Base-by-base conservation (phyloP, 2,888 invertebrate species). In the Athrips mouffetella region DNA sequence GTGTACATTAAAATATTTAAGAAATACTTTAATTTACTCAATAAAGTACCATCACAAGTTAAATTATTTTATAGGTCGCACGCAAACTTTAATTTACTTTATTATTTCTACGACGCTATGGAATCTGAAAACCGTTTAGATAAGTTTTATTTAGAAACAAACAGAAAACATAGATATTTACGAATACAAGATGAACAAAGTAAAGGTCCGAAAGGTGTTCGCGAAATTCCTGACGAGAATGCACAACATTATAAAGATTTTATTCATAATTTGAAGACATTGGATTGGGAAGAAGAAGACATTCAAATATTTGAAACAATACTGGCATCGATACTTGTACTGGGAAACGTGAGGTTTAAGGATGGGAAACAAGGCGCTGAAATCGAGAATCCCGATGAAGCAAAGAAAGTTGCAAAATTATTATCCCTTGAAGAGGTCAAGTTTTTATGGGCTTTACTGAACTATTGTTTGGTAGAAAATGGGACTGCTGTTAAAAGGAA, bases 61-160 rank as follows among this genome's bases (percentile, higher is more conserved):
- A n/a, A 35, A 35, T 30, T 35, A 50, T 51, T 47, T 86, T 89
- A 30, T 76, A 96, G 96, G 89, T 90, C 90, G 52, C 96, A 97
- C 75, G 93, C 95, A 45, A 98, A 96, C 70, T 98, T 96, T 71
- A 94, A 97, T 75, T 91, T 96, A 16, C 91, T 98, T 55, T 97
- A 98, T 81, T 97, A 96, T 72, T 92, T 97, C 59, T 96, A 96
- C 76, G 96, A 97, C 70, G 95, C 93, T 3, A 90, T 97, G 72
- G 92, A 92, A 59, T 89, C 92, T 8, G 90, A 91, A 13, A 92
- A 92, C 47, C 90, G 91, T 49, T 80, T 94, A 31, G 90, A 91
- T 30, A 90, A 93, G 37, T 94, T 94, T 59, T 82, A 89, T 52
- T 79, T 98, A 35, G 91, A 93, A 45, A 75, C 90, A 0, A 92